Evolutionary conservation across 2,113 vertebrate species (phyloP).

Genomic region (Perca fluviatilis): DNA sequence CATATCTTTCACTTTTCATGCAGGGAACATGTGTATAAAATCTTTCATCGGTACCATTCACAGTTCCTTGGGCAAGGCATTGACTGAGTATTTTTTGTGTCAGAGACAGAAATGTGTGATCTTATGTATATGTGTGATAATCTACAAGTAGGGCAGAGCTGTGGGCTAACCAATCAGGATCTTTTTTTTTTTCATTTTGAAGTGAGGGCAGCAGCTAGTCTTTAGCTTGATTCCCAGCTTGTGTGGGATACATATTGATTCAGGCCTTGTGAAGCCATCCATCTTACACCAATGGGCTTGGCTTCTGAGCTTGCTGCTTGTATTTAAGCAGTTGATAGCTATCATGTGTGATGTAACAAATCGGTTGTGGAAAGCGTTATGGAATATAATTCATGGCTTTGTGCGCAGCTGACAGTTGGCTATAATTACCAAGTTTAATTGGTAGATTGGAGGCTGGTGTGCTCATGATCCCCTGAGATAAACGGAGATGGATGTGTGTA

Average conservation of each 20-base stretch:
- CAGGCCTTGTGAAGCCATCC: conserved; percentile 46
- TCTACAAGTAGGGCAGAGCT: not conserved
- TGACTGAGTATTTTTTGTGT: not conserved
- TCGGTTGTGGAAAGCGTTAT: conserved; percentile 52
- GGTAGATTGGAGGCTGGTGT: conserved; percentile 57
- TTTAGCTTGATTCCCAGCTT: conserved; percentile 32
- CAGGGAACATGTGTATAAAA: not conserved
- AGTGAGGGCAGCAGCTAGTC: conserved; percentile 10
- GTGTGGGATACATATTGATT: conserved; percentile 63
- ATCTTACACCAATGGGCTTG: conserved; percentile 41
- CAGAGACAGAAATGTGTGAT: not conserved
- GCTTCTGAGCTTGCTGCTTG: conserved; percentile 30
- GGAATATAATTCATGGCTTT: conserved; percentile 67
- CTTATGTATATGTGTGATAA: not conserved
- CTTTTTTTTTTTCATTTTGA: conserved; percentile 26
- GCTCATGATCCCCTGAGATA: conserved; percentile 55
- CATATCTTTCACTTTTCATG: not conserved
- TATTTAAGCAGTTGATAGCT: conserved; percentile 61
- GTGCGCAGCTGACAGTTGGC: conserved; percentile 35
- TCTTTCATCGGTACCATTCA: not conserved
- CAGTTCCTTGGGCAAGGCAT: not conserved
- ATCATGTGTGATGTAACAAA: conserved; percentile 67
- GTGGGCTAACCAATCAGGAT: conserved; percentile 11
- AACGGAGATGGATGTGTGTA: conserved; percentile 44
- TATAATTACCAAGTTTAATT: conserved; percentile 66